phyloP scores from a whole-genome alignment of 1,140 invertebrate genomes.

The Cataglyphis hispanica region DNA sequence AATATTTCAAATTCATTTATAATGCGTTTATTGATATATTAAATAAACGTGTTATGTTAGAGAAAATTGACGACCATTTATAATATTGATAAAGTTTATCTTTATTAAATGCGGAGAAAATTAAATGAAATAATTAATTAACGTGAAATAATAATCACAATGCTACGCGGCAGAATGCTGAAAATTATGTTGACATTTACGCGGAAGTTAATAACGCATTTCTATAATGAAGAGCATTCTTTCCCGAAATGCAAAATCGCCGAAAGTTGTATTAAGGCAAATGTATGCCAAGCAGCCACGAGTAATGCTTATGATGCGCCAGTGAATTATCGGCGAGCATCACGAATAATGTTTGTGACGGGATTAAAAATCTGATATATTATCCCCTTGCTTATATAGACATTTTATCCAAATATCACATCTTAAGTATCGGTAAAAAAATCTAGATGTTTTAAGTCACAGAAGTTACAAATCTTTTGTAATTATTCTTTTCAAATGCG shows the following conservation, averaged over 20 bases:
- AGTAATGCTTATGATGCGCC: constrained; percentile 49
- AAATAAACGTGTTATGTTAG: neutral
- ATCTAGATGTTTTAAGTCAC: neutral
- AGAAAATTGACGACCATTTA: neutral
- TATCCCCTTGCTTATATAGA: constrained; percentile 5
- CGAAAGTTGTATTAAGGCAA: constrained; percentile 45
- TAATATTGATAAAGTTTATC: constrained; percentile 37
- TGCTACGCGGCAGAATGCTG: neutral
- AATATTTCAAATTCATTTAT: constrained; percentile 12
- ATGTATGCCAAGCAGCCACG: constrained; percentile 15
- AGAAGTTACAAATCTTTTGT: neutral
- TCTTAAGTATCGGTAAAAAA: constrained; percentile 15
- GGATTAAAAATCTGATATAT: constrained; percentile 52
- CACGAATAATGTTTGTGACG: constrained; percentile 43
- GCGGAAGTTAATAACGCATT: neutral
- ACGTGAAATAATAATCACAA: neutral
- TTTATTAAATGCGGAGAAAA: constrained; percentile 25
- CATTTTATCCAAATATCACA: constrained; percentile 13
- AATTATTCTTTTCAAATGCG: neutral
- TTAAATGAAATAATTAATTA: constrained; percentile 48
- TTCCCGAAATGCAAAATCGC: neutral
- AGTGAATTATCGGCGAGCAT: constrained; percentile 48
- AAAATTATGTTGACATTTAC: constrained; percentile 23
- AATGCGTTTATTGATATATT: neutral
- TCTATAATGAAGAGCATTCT: neutral